Conservation (phyloP, 2,797 vertebrate genomes). For the Notoglanidium macrostoma region DNA sequence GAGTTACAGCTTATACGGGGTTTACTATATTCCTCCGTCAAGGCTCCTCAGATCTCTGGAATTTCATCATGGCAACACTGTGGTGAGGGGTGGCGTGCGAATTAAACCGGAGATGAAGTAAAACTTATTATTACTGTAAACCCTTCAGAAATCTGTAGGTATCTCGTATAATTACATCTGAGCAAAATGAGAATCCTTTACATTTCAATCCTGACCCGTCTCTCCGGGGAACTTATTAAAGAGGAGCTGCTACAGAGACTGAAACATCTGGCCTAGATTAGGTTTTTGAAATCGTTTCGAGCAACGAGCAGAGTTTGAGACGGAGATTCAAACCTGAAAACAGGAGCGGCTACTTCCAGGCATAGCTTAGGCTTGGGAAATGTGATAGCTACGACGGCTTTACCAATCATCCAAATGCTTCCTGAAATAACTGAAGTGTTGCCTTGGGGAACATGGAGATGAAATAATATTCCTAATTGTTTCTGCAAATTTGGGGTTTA, state of each 20-base stretch:
- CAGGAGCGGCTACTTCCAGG: slow-evolving; percentile 18
- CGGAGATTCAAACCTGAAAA: neutral
- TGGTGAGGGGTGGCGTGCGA: neutral
- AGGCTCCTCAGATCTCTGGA: slow-evolving; percentile 60
- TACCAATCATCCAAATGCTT: slow-evolving; percentile 30
- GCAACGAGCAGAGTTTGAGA: slow-evolving; percentile 3
- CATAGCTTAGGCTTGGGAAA: slow-evolving; percentile 11
- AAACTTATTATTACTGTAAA: slow-evolving; percentile 58
- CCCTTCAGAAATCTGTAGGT: slow-evolving; percentile 54
- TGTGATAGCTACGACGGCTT: slow-evolving; percentile 30
- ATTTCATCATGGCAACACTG: slow-evolving; percentile 66
- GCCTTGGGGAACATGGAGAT: slow-evolving; percentile 29
- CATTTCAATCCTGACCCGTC: slow-evolving; percentile 9
- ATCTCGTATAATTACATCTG: slow-evolving; percentile 62
- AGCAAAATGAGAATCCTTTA: slow-evolving; percentile 50
- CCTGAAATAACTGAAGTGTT: slow-evolving; percentile 41
- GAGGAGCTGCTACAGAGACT: slow-evolving; percentile 7
- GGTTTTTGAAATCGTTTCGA: neutral
- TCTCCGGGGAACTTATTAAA: slow-evolving; percentile 25
- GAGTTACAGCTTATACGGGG: slow-evolving; percentile 46
- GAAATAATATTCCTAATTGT: slow-evolving; percentile 26
- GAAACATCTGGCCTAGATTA: slow-evolving; percentile 28
- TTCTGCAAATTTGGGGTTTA: slow-evolving; percentile 21
- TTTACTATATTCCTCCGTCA: slow-evolving; percentile 38
- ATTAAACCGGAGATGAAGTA: slow-evolving; percentile 24